A percentile compares a stretch with the other conserved stretches of the same genome.
phyloP scores from a whole-genome alignment of 2,888 invertebrate species.

The Sphecodes monilicornis region DNA sequence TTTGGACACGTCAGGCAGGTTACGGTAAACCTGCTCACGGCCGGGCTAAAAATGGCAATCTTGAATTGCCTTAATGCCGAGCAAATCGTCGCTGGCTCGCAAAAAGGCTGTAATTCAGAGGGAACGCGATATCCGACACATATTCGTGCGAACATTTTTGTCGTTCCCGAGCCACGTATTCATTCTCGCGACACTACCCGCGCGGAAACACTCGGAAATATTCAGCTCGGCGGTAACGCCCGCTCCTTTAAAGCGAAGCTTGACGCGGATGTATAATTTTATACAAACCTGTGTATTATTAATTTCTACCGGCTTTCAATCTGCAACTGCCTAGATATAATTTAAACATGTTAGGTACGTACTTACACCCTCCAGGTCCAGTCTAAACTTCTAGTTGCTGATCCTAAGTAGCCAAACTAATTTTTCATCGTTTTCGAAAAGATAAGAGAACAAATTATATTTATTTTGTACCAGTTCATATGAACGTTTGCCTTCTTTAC shows the following conservation, averaged over 20 bases:
- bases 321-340: not conserved
- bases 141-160: constrained; percentile 18
- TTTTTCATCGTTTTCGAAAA: not conserved
- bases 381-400: not conserved
- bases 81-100: constrained; percentile 15
- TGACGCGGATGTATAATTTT: not conserved
- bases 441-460: not conserved
- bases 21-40: not conserved
- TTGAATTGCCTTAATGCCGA: constrained; percentile 1
- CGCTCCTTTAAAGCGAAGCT: not conserved
- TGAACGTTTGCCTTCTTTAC: no score
- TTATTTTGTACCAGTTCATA: not conserved
- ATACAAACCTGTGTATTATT: not conserved
- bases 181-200: not conserved
- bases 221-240: not conserved
- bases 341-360: not conserved
- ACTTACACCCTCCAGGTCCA: not conserved
- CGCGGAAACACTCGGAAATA: not conserved
- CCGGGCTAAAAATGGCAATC: constrained; percentile 21
- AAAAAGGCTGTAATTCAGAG: constrained; percentile 17
- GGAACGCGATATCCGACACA: constrained; percentile 10
- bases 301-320: not conserved
- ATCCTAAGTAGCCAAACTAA: not conserved
- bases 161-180: not conserved
- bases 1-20: constrained; percentile 6